A percentile compares a stretch with the other conserved stretches of the same genome.
Conservation (phyloP, 2,797 vertebrate species). For the Sebastes iracundus region DNA sequence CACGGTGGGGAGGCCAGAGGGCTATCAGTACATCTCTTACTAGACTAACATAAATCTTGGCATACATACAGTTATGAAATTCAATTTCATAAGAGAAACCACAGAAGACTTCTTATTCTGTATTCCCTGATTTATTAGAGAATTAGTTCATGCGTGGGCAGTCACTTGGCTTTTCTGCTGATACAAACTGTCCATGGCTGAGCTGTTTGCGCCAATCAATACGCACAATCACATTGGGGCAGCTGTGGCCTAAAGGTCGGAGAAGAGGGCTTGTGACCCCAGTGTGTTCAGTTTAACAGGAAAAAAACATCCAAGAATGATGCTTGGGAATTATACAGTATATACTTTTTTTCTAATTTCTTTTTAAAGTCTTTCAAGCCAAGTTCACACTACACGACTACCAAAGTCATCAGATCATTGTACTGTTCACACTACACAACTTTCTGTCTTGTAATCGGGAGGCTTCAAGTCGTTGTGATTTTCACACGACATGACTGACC, state of each 20-base stretch:
- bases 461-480: no score
- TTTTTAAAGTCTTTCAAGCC: not conserved
- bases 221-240: not conserved
- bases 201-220: conserved; percentile 9
- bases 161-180: not conserved
- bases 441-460: no score
- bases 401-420: no score
- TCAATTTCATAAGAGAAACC: not conserved
- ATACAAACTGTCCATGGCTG: not conserved
- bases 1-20: not conserved
- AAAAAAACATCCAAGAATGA: not conserved
- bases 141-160: conserved; percentile 5
- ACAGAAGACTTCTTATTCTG: not conserved
- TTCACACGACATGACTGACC: no score
- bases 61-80: not conserved
- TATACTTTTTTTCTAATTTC: not conserved
- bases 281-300: not conserved
- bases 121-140: not conserved
- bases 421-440: no score
- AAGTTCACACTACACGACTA: no score
- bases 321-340: not conserved
- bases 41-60: not conserved
- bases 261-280: not conserved
- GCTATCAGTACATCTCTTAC: not conserved
- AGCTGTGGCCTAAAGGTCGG: not conserved